These are phyloP conservation scores for Thumatha senex DNA, from an alignment of 2,888 invertebrate species.

Conservation along the genomic window DNA sequence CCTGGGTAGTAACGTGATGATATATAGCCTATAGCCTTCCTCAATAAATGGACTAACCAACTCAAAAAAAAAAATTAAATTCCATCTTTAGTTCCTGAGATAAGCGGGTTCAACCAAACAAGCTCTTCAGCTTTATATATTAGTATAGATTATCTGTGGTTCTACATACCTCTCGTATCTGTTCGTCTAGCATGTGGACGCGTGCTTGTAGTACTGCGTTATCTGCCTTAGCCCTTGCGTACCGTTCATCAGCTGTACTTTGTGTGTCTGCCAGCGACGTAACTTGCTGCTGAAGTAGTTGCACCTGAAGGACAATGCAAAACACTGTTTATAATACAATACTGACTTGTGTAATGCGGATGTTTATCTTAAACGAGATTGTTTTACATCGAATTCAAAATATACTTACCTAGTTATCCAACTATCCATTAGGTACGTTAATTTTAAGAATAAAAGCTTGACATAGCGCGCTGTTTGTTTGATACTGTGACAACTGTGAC, in stretches of 20 bases:
- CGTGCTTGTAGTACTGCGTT: conserved; percentile 95
- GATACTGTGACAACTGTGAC: no score
- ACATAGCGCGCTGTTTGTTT: no score
- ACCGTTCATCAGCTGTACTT: conserved; percentile 93
- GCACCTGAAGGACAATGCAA: conserved; percentile 86
- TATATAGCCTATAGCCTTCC: no score
- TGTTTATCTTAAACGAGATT: background rate
- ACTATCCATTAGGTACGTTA: background rate
- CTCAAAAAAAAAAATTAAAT: no score
- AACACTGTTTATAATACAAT: background rate
- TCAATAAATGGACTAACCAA: no score
- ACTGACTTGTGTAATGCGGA: background rate
- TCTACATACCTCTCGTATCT: conserved; percentile 86
- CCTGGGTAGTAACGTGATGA: no score
- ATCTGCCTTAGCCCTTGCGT: conserved; percentile 95
- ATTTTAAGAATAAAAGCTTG: no score
- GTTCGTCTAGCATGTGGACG: conserved; percentile 96
- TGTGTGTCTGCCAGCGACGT: conserved; percentile 94
- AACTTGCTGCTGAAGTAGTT: conserved; percentile 96
- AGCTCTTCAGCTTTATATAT: no score
- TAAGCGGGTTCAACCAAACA: no score
- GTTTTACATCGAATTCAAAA: background rate
- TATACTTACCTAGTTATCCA: no score
- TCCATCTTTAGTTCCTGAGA: no score
- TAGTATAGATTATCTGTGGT: background rate